phyloP scores from a whole-genome alignment of 1,140 invertebrate species.

The Ceratosolen fusciceps region DNA sequence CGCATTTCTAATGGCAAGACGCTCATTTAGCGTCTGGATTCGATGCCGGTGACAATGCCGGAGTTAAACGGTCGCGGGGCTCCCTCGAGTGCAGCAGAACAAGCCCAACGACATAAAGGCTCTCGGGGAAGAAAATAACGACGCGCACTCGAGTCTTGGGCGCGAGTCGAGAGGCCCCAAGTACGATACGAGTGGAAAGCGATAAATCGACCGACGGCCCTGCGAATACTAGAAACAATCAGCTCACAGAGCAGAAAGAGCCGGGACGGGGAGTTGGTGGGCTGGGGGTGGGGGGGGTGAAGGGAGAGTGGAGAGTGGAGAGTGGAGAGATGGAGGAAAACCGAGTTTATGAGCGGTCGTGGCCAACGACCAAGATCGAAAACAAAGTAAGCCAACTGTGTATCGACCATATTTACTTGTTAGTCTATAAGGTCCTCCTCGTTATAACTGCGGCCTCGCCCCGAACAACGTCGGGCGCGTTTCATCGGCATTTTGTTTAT shows the following conservation, averaged over 20 bases:
- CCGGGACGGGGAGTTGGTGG: constrained; percentile 14
- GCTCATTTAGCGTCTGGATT: constrained; percentile 34
- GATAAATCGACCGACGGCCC: constrained; percentile 27
- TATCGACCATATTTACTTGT: no score
- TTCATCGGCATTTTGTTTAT: no score
- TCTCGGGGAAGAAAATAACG: constrained; percentile 42
- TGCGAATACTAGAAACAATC: constrained; percentile 32
- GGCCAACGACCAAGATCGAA: constrained; percentile 6
- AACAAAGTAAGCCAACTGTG: constrained; percentile 19
- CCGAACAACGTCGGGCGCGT: no score
- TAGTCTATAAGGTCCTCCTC: no score
- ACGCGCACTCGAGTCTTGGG: constrained; percentile 29
- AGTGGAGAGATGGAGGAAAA: neutral
- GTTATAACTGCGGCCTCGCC: no score
- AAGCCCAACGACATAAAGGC: constrained; percentile 4
- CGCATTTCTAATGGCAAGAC: neutral
- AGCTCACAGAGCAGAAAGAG: neutral
- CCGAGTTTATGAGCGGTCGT: neutral
- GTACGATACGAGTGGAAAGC: constrained; percentile 16
- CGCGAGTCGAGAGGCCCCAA: constrained; percentile 30
- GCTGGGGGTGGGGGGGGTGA: neutral
- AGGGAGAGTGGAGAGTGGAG: constrained; percentile 21
- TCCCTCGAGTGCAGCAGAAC: neutral
- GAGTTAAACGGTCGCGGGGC: constrained; percentile 25
- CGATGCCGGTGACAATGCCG: neutral